Evolutionary conservation across 2,797 vertebrate species (phyloP), one percentile per base, ranked within the genome.

Genomic region (Falco peregrinus): DNA sequence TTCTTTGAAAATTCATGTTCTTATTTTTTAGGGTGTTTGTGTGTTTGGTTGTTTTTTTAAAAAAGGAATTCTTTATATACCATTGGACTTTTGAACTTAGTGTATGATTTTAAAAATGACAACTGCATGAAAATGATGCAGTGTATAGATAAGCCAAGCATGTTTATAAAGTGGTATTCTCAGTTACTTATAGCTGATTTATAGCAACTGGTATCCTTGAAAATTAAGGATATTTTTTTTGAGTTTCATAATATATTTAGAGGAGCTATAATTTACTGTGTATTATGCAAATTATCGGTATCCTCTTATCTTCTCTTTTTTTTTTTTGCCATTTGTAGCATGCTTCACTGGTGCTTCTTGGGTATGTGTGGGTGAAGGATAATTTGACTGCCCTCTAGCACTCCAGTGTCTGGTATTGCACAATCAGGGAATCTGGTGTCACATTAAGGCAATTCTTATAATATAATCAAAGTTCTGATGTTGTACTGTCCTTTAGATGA

Each of bases 401-500:
- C 96, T 97, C 65, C 91, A 68, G 79, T 69, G 78, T 65, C 94
- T 96, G 92, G 61, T 88, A 94, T 93, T 97, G 97, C 92, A 93
- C 97, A 96, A 96, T 97, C 96, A 97, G 95, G 89, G 94, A 97
- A 96, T 86, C 53, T 85, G 24, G 94, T 97, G 97, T 98, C 97
- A 97, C 96, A 93, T 96, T 97, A 98, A 97, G 96, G 96, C 96
- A 96, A 96, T 96, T 94, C 95, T 95, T 92, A 93, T 97, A 97
- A 98, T 97, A 96, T 95, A 97, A 98, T 98, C 97, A 97, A 98
- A 98, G 96, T 97, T 97, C 94, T 97, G 97, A 85, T 91, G 97
- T 95, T 97, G 95, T 92, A 79, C 93, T 97, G 96, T 97, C 97
- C 97, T 98, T 96, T 93, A 96, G 97, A 98, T 95, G 98, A 98